Base-by-base conservation (phyloP, 2,113 vertebrate species). In the Suncus etruscus region DNA sequence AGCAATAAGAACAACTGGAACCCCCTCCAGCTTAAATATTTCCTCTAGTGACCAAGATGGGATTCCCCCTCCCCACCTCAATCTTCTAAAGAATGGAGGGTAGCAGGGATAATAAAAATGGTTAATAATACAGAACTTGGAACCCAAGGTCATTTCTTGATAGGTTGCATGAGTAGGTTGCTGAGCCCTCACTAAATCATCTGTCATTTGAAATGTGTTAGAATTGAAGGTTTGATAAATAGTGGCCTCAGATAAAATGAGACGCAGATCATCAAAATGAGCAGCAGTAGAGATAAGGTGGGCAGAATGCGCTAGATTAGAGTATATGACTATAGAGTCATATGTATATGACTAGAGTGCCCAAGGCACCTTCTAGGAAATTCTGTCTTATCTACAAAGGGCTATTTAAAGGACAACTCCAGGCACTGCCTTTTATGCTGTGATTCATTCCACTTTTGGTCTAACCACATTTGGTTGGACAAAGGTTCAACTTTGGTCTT, bases 201-300 rank as follows among this genome's bases (percentile, higher is more conserved):
- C 50, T 87, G 91, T 89, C 10, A 27, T 8, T 65, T 83, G 70
- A 87, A 27, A 54, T 82, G 32, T 69, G 12, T 82, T 83, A 70
- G 58, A 77, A 70, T 87, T 83, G 45, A 10, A 61, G 4, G 10
- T 66, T 61, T 89, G 66, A 24, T 65, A 48, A 91, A 45, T 74
- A 50, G 54, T 87, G 66, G 27, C 51, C 39, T 76, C 79, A 54
- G 65, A 75, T 16, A 86, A 14, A 16, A 86, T 69, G 22, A 73
- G 73, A 85, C 16, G 65, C 70, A 10, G 65, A n/a, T 72, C 14
- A n/a, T 72, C 14, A 80, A 79, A 75, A 76, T 63, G 39, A 76
- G 11, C 32, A 74, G 54, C 50, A 45, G 4, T 45, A 65, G 51
- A 32, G n/a, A 14, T 14, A 80, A 24, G 61, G 10, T 76, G 76